Percentiles rank a stretch among this genome's conserved stretches.
Conservation (phyloP, 2,888 invertebrate species). For the Rhabditoides inermis region DNA sequence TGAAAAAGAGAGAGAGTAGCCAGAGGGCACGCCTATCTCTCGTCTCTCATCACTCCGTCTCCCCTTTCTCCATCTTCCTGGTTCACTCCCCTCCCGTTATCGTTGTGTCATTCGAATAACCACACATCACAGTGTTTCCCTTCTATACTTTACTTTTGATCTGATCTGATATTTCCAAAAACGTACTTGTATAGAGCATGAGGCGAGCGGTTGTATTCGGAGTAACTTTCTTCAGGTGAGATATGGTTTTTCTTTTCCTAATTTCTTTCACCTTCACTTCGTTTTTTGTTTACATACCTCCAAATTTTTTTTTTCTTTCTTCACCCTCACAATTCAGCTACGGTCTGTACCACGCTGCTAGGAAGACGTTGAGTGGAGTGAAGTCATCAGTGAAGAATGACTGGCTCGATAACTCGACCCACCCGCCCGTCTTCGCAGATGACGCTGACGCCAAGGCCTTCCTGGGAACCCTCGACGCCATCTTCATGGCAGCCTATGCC, state of each 20-base stretch:
- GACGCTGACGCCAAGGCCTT: conserved; percentile 44
- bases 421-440: conserved; percentile 34
- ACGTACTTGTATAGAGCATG: no score
- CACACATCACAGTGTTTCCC: no score
- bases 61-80: background rate
- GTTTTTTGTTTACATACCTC: no score
- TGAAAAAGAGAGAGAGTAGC: no score
- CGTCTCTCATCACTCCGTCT: background rate
- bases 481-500: conserved; percentile 51
- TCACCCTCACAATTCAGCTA: conserved; percentile 24
- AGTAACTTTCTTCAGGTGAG: no score
- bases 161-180: no score
- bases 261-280: no score
- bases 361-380: conserved; percentile 48
- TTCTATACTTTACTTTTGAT: no score
- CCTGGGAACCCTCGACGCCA: conserved; percentile 47
- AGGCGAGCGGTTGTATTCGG: no score
- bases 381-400: conserved; percentile 45
- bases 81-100: background rate
- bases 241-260: no score
- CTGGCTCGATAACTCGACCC: conserved; percentile 40
- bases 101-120: no score
- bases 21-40: background rate
- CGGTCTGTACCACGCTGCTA: conserved; percentile 46
- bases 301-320: background rate